These are phyloP conservation scores for Drosophila greeni DNA, from an alignment of 2,888 invertebrate species.

Conservation along the genomic window DNA sequence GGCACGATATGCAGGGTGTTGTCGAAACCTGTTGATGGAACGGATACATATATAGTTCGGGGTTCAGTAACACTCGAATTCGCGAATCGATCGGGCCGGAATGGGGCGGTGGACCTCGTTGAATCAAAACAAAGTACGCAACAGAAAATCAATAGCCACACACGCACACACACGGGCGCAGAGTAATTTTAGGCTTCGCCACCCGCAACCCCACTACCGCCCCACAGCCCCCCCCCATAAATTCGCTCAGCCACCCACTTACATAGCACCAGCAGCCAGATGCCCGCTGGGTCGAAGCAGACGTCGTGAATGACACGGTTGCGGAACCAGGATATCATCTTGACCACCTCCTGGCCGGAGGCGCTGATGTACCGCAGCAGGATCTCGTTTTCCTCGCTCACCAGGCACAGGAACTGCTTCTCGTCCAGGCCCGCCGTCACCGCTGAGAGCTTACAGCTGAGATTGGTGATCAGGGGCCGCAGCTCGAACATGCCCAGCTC, in stretches of 20 bases:
- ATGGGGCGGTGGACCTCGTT: slow-evolving; percentile 5
- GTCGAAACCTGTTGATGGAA: slow-evolving; percentile 76
- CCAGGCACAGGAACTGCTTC: slow-evolving; percentile 77
- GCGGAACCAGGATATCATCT: slow-evolving; percentile 78
- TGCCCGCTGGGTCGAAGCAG: slow-evolving; percentile 91
- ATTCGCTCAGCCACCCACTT: slow-evolving; percentile 57
- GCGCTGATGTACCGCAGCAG: slow-evolving; percentile 76
- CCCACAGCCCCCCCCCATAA: slow-evolving; percentile 7
- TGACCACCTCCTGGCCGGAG: slow-evolving; percentile 75
- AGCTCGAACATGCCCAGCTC: slow-evolving; percentile 76
- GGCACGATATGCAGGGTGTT: slow-evolving; percentile 79
- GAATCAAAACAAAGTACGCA: slow-evolving; percentile 65
- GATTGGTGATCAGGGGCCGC: slow-evolving; percentile 77
- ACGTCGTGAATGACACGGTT: slow-evolving; percentile 82
- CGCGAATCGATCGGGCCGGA: slow-evolving; percentile 15
- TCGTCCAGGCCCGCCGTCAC: slow-evolving; percentile 75
- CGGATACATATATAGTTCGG: slow-evolving; percentile 10
- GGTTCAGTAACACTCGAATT: slow-evolving; percentile 47
- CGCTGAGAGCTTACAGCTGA: slow-evolving; percentile 78
- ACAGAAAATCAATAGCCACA: slow-evolving; percentile 66
- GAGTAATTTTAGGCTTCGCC: slow-evolving; percentile 57
- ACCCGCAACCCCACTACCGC: slow-evolving; percentile 21
- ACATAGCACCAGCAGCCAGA: slow-evolving; percentile 78
- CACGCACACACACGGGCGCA: slow-evolving; percentile 35
- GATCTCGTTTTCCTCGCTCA: slow-evolving; percentile 78